Conservation (phyloP, 2,113 vertebrate genomes). For the Gymnogyps californianus region DNA sequence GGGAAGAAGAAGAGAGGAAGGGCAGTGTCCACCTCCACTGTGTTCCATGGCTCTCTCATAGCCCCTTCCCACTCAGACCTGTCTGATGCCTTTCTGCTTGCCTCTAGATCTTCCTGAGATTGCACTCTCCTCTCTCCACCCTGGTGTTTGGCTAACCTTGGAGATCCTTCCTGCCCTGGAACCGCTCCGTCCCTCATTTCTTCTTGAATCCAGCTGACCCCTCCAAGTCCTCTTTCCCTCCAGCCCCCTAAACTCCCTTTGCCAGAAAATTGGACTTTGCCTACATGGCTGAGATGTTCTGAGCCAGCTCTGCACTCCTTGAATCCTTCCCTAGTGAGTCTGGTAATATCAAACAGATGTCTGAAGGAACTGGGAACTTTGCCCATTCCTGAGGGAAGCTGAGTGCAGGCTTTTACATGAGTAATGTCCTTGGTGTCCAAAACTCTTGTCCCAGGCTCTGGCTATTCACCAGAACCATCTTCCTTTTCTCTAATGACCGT, state of each 20-base stretch:
- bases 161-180: not conserved
- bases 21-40: not conserved
- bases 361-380: constrained; percentile 39
- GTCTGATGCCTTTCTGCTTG: not conserved
- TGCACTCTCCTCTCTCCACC: not conserved
- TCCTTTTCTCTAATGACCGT: not conserved
- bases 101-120: not conserved
- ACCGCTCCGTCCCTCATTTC: not conserved
- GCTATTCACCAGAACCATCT: not conserved
- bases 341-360: constrained; percentile 60
- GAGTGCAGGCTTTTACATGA: constrained; percentile 3
- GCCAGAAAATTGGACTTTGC: not conserved
- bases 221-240: not conserved
- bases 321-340: constrained; percentile 13
- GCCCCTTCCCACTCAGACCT: not conserved
- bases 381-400: constrained; percentile 28
- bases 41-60: not conserved
- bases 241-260: not conserved
- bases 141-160: not conserved
- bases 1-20: not conserved
- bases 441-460: constrained; percentile 30
- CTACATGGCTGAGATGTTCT: not conserved
- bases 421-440: constrained; percentile 42
- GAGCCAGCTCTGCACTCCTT: constrained; percentile 10
- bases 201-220: not conserved